These are phyloP conservation scores for Neoniphon sammara DNA, from an alignment of 2,797 vertebrate genomes.

Conservation along the genomic window DNA sequence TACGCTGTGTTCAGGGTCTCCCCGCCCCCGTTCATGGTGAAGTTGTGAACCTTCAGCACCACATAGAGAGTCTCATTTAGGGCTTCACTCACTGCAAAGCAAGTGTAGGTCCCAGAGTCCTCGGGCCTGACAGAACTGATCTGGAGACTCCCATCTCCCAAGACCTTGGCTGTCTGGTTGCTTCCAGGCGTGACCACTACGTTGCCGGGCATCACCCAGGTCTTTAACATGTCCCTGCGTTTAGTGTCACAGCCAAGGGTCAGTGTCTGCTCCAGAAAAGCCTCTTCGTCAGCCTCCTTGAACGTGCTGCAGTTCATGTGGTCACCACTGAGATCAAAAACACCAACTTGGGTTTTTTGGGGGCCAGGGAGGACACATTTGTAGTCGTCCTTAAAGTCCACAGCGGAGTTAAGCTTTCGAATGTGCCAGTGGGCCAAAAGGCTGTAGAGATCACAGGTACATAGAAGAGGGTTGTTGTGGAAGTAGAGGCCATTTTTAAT, in stretches of 20 bases:
- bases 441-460: constrained; percentile 91
- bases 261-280: constrained; percentile 87
- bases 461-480: constrained; percentile 91
- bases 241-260: constrained; percentile 90
- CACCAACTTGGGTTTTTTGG: constrained; percentile 69
- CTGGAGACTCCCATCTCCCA: constrained; percentile 86
- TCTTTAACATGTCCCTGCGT: constrained; percentile 84
- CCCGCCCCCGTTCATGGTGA: constrained; percentile 84
- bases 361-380: constrained; percentile 80
- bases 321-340: constrained; percentile 84
- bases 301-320: constrained; percentile 93
- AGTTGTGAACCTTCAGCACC: constrained; percentile 93
- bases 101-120: constrained; percentile 92
- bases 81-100: constrained; percentile 86
- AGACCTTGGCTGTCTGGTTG: constrained; percentile 84
- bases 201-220: constrained; percentile 89
- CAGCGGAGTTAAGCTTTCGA: constrained; percentile 88
- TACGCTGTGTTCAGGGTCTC: constrained; percentile 96
- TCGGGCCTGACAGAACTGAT: constrained; percentile 83
- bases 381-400: constrained; percentile 92
- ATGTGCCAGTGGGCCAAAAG: constrained; percentile 90
- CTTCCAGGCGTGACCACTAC: constrained; percentile 77
- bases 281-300: constrained; percentile 86
- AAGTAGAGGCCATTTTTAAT: constrained; percentile 94
- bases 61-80: constrained; percentile 95